Evolutionary conservation across 2,888 invertebrate species (phyloP), one percentile per base, ranked within the genome.

Genomic region (Drosophila tanythrix): DNA sequence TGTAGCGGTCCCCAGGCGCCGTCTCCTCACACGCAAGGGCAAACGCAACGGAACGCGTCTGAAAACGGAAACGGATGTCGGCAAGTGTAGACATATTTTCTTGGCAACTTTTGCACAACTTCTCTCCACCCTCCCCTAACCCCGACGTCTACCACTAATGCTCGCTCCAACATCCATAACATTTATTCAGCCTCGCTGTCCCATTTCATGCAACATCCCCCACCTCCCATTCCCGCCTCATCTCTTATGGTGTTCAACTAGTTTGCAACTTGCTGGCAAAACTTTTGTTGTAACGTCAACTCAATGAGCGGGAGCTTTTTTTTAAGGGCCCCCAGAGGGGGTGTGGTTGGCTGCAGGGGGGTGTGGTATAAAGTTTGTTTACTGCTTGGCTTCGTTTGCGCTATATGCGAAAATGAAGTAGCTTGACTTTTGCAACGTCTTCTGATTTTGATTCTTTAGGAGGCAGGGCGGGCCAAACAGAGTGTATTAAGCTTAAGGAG

Each of bases 41-140:
- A 18, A 35, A 53, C 52, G 61, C 52, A 63, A 55, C 58, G 76
- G 52, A 56, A 59, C 50, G 70, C 70, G 77, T 63, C 81, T 70
- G 50, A 79, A 79, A 76, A 62, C 86, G 79, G 81, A 86, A 83
- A 83, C 83, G 83, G 86, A 83, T 83, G 83, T 86, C 69, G 81
- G 86, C 79, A 83, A 84, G 83, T 84, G 83, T 83, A 83, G 83
- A 82, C 83, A 83, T 83, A 84, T 86, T 86, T 84, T 86, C 83
- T 80, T 86, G 70, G 80, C 57, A 80, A 82, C 78, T 84, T 86
- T 79, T 56, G 64, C 64, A 3, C 66, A 66, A 61, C 61, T 51
- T 29, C 5, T 10, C 56, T 10, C 8, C 29, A 31, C 4, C 33
- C 18, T 27, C 15, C n/a, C 18, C 27, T 7, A 13, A 11, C 50